Base-by-base conservation (phyloP, 2,888 invertebrate species). In the Leptopilina drosophilae region DNA sequence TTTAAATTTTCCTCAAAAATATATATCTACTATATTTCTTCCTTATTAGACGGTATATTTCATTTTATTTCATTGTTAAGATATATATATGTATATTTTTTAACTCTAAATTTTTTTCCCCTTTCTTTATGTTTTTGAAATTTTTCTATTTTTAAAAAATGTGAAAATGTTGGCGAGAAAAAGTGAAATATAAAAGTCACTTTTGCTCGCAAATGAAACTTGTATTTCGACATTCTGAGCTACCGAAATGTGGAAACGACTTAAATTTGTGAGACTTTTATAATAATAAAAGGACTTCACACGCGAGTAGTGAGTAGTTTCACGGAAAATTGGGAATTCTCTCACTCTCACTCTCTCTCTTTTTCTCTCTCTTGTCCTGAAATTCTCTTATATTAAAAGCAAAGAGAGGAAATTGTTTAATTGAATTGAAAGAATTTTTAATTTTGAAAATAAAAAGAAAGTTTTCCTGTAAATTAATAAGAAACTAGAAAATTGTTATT, bases 391-490 rank as follows among this genome's bases (percentile, higher is more conserved):
- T 46, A 46, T 46, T 9, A 15, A 15, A 20, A 62, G 9, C 20
- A 12, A 20, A 8, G 12, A 5, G 14, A 56, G 33, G 3, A 15
- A 20, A 62, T 62, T 62, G 20, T 62, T 62, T 62, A 62, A 62
- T 62, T 62, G 20, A 62, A 62, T 62, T 62, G n/a, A n/a, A 59
- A 59, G 59, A 59, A n/a, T 59, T 59, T 59, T 59, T n/a, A 59
- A 11, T 49, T 49, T 49, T 33, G 2, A 49, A 12, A 49, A 49
- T 11, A 11, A 49, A 49, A 49, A 11, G 12, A 49, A 49, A 49
- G 49, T 49, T 49, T 49, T 49, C 11, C 49, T 9, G 0, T 11
- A 49, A 49, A 11, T 49, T 9, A 49, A 49, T 49, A 49, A 49
- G 2, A 2, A 12, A 49, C 8, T 49, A 4, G 7, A 42, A 42